Conservation (phyloP, 2,888 invertebrate species). For the Gari tellinella region DNA sequence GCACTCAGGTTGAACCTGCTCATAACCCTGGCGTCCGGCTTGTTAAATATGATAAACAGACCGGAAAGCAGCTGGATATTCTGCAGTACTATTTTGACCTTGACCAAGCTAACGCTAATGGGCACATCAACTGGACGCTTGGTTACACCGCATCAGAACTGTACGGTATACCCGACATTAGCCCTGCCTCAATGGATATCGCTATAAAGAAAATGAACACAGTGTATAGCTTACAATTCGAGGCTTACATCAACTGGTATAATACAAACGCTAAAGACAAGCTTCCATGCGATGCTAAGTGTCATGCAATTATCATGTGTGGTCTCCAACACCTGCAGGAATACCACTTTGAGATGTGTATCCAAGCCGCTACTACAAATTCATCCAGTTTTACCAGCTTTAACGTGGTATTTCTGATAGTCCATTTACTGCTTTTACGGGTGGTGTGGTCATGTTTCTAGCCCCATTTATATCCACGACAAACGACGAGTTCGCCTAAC, state of each 20-base stretch:
- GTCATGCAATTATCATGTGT: conserved; percentile 45
- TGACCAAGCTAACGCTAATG: conserved; percentile 86
- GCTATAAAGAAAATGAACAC: conserved; percentile 82
- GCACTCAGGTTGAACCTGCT: conserved; percentile 66
- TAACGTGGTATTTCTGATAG: too few species aligned
- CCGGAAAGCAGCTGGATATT: conserved; percentile 91
- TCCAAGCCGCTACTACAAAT: not conserved
- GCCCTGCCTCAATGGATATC: conserved; percentile 91
- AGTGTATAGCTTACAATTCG: conserved; percentile 26
- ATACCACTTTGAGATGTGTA: conserved; percentile 16
- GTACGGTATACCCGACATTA: conserved; percentile 92
- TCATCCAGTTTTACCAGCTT: too few species aligned
- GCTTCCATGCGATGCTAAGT: conserved; percentile 41
- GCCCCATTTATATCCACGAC: too few species aligned
- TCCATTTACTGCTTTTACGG: too few species aligned
- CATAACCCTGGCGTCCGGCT: conserved; percentile 95
- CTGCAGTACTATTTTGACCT: conserved; percentile 95
- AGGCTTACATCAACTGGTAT: conserved; percentile 86
- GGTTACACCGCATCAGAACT: conserved; percentile 93
- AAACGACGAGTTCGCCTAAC: too few species aligned
- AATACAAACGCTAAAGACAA: conserved; percentile 23
- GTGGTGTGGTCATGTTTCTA: too few species aligned
- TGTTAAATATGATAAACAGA: conserved; percentile 94
- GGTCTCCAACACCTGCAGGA: conserved; percentile 26
- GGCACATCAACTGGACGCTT: conserved; percentile 91